Conservation (phyloP, 2,797 vertebrate genomes). For the Eulemur mongoz region DNA sequence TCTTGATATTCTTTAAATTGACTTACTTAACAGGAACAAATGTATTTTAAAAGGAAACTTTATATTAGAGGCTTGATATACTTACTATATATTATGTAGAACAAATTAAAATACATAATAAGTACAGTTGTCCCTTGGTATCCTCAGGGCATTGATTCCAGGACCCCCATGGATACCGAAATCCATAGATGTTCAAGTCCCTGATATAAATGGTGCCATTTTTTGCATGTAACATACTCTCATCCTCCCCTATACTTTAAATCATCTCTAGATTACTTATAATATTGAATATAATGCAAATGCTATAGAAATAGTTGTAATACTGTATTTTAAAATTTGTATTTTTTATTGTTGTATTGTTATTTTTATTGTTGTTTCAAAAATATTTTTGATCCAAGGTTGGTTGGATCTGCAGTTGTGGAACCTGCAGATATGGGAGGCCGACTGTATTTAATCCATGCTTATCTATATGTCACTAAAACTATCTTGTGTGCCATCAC, state of each 20-base stretch:
- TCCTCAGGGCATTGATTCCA: background rate
- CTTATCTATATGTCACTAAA: background rate
- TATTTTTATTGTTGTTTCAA: background rate
- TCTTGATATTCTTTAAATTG: background rate
- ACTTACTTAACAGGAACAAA: background rate
- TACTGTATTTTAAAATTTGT: background rate
- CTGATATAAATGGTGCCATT: background rate
- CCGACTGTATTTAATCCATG: background rate
- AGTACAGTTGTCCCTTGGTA: background rate
- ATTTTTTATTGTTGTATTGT: background rate
- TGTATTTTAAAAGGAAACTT: conserved; percentile 6
- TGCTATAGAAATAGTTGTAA: background rate
- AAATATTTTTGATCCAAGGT: background rate
- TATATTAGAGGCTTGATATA: background rate
- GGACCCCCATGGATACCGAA: background rate
- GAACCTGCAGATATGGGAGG: background rate
- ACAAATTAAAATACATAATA: background rate
- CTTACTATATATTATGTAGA: background rate
- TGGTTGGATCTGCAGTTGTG: background rate
- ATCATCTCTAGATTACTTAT: background rate
- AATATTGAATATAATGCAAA: background rate
- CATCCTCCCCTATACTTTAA: background rate
- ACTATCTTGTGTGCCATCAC: background rate
- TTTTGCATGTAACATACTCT: background rate
- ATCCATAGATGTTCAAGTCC: background rate